These are phyloP conservation scores for Acropora tenuis DNA, from an alignment of 64 coral and sea anemone genomes.

Conservation along the genomic window DNA sequence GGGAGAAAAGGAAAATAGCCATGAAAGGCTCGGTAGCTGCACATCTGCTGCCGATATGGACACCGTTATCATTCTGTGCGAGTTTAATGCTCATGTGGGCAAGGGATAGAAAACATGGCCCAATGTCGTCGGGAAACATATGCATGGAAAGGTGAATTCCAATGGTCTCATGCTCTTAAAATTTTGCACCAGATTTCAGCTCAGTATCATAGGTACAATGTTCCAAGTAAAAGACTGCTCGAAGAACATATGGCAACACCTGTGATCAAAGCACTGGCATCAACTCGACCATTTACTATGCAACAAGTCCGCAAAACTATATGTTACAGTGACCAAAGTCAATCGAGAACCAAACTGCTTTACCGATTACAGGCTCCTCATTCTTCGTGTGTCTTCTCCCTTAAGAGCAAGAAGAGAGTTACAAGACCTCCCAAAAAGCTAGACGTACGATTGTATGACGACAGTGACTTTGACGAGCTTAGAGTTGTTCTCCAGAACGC, in stretches of 20 bases:
- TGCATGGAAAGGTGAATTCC: constrained; percentile 16
- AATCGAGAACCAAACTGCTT: constrained; percentile 36
- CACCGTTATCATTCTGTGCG: too few species aligned
- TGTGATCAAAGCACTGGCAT: constrained; percentile 17
- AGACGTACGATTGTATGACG: too few species aligned
- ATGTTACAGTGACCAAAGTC: constrained; percentile 39
- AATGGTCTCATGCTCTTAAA: constrained; percentile 23
- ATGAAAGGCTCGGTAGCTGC: too few species aligned
- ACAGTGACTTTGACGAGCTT: too few species aligned
- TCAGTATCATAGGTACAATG: constrained; percentile 29
- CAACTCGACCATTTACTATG: constrained; percentile 42
- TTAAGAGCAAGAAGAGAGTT: too few species aligned
- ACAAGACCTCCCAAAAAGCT: too few species aligned
- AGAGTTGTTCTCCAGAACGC: too few species aligned
- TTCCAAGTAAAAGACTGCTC: constrained; percentile 35
- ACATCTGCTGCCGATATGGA: too few species aligned
- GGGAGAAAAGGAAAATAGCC: too few species aligned
- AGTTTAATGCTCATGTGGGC: too few species aligned
- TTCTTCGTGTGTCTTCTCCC: constrained; percentile 30
- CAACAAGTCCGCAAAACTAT: constrained; percentile 26
- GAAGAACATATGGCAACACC: constrained; percentile 38
- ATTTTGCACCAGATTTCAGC: constrained; percentile 27
- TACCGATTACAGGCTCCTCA: constrained; percentile 35
- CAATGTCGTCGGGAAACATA: not conserved
- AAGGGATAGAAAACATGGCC: too few species aligned